Evolutionary conservation across 2,113 vertebrate species (phyloP).

Genomic region (Oncorhynchus clarkii): DNA sequence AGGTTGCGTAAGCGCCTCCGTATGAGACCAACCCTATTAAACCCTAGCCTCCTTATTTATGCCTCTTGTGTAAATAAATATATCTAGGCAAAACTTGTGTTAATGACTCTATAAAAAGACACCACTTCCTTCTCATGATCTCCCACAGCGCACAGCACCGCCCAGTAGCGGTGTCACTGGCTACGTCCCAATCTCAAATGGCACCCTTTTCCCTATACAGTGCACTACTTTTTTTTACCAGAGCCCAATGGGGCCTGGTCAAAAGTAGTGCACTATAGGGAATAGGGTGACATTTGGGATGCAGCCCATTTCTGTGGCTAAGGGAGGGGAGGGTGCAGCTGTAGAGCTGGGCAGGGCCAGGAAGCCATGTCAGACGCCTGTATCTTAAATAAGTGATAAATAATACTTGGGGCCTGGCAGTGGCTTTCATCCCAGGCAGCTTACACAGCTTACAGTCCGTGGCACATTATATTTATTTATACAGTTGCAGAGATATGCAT

Average conservation of each 20-base stretch:
- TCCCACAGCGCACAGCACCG: conserved; percentile 16
- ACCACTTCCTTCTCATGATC: conserved; percentile 61
- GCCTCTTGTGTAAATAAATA: conserved; percentile 80
- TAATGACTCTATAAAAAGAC: conserved; percentile 76
- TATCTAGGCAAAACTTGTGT: conserved; percentile 74
- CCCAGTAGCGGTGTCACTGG: conserved; percentile 26
- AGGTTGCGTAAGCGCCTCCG: conserved; percentile 51
- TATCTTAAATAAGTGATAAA: conserved; percentile 71
- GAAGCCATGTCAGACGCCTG: conserved; percentile 54
- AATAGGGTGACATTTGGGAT: too few relatives aligned
- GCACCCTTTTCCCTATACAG: too few relatives aligned
- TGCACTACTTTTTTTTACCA: too few relatives aligned
- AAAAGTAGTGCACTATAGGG: too few relatives aligned
- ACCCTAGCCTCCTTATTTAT: conserved; percentile 72
- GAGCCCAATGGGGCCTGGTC: too few relatives aligned
- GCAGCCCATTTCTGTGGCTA: conserved; percentile 27
- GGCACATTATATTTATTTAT: conserved; percentile 66
- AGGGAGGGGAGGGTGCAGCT: conserved; percentile 23
- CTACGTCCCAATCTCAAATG: background rate
- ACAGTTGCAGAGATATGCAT: conserved; percentile 58
- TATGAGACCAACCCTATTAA: conserved; percentile 48
- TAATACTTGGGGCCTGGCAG: conserved; percentile 62
- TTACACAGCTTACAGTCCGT: conserved; percentile 58
- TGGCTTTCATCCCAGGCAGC: conserved; percentile 61
- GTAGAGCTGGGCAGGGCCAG: background rate